Evolutionary conservation across 2,888 invertebrate genomes (phyloP), one percentile per base, ranked within the genome.

Genomic region (Lucinisca nassula): DNA sequence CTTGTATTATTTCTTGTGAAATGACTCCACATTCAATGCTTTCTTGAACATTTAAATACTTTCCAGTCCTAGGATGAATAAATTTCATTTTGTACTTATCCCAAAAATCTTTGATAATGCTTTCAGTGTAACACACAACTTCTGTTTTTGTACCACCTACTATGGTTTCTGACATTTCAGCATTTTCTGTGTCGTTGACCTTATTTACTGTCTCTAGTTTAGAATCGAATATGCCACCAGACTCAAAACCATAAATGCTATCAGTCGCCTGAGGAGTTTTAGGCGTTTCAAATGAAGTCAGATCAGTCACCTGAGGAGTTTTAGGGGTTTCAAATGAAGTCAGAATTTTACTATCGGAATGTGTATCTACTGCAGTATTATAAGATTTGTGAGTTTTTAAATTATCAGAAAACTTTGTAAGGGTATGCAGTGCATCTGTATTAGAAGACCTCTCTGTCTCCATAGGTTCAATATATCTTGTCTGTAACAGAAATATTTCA

Each of bases 11-110:
- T 72, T 93, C 91, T 58, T 93, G 92, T 45, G 92, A 82, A n/a
- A 92, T 55, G 72, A 94, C 78, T 14, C 95, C 95, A 84, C 89
- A 90, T 72, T 93, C 91, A 79, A 95, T 91, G 32, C 94, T 93
- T 77, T 94, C 93, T 80, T 93, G 92, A 72, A 95, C 85, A 82
- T 93, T 92, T 37, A 94, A 75, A 58, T 90, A 79, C 77, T 94
- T 81, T 27, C 92, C 93, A 80, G 91, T 92, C 35, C 84, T 90
- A 38, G 94, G 94, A 83, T 94, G 94, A 37, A 91, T 79, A 45
- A 93, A 83, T 58, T 91, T 91, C 67, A 92, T 90, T 51, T 82
- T 61, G 17, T 84, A 79, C 67, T 85, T 85, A 80, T 93, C 90
- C 94, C 94, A 94, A 88, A 93, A 94, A 30, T 91, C 90, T 61